These are phyloP conservation scores for Melipona beecheii DNA, from an alignment of 2,888 invertebrate genomes.

Conservation along the genomic window DNA sequence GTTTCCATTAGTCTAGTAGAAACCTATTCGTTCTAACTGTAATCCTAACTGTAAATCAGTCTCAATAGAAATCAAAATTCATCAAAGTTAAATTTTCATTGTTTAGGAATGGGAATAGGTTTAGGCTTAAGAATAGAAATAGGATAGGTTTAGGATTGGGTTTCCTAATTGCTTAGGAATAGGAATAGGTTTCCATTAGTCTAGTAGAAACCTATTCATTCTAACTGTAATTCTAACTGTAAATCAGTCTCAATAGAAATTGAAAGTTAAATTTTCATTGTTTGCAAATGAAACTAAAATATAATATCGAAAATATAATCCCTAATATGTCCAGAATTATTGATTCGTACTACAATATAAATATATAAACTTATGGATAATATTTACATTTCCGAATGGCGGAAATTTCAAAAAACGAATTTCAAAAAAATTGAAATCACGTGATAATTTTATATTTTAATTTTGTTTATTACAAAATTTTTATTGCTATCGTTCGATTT, in stretches of 20 bases:
- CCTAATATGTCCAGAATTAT: conserved; percentile 66
- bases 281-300: conserved; percentile 15
- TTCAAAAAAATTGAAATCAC: not conserved
- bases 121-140: too few species aligned
- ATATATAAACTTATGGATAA: conserved; percentile 22
- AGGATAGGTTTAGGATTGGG: too few species aligned
- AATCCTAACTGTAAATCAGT: too few species aligned
- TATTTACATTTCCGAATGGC: conserved; percentile 46
- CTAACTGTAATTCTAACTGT: conserved; percentile 71
- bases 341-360: conserved; percentile 33
- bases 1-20: too few species aligned
- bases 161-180: too few species aligned
- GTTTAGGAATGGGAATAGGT: too few species aligned
- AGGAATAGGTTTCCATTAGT: too few species aligned
- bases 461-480: not conserved
- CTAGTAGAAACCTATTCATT: conserved; percentile 47
- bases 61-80: too few species aligned
- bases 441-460: too few species aligned
- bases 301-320: conserved; percentile 47
- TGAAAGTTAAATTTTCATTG: conserved; percentile 15
- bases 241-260: conserved; percentile 28
- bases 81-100: too few species aligned
- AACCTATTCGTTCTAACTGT: too few species aligned
- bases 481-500: not conserved
- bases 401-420: conserved; percentile 20